A percentile compares a stretch with the other conserved stretches of the same genome.
phyloP scores from a whole-genome alignment of 2,113 vertebrate species.

The Syrmaticus mikado region DNA sequence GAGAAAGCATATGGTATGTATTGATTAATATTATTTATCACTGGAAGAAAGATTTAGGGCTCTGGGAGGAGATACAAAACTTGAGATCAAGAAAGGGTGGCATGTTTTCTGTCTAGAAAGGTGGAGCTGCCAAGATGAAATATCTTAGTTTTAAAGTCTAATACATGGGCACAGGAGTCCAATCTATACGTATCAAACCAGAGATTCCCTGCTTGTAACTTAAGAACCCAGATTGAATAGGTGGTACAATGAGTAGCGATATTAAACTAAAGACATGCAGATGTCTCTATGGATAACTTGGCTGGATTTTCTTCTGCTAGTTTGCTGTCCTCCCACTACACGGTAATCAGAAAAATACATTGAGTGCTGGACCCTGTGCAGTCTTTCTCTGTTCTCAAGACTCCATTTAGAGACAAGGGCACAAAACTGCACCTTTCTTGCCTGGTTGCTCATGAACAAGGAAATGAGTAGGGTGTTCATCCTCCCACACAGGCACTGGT shows the following conservation, averaged over 20 bases:
- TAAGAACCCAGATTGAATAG: not conserved
- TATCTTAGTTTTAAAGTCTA: not conserved
- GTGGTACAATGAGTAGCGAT: not conserved
- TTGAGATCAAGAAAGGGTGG: not conserved
- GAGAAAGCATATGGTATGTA: not conserved
- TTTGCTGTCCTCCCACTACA: not conserved
- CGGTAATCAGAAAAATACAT: not conserved
- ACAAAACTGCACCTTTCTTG: not conserved
- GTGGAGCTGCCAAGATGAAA: not conserved
- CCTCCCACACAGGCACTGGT: not conserved
- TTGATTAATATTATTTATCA: constrained; percentile 63
- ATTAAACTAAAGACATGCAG: not conserved
- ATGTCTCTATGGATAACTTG: not conserved
- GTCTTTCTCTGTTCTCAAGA: too few relatives aligned
- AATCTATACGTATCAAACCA: not conserved
- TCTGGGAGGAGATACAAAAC: not conserved
- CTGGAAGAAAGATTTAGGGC: constrained; percentile 31
- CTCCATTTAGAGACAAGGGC: not conserved
- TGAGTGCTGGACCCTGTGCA: too few relatives aligned
- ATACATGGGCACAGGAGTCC: not conserved
- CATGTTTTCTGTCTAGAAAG: not conserved
- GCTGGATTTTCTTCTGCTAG: not conserved
- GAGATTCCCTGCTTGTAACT: not conserved
- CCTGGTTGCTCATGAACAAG: not conserved
- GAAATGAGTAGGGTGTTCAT: not conserved